phyloP scores from a whole-genome alignment of 2,797 vertebrate species.

The Sciurus carolinensis region DNA sequence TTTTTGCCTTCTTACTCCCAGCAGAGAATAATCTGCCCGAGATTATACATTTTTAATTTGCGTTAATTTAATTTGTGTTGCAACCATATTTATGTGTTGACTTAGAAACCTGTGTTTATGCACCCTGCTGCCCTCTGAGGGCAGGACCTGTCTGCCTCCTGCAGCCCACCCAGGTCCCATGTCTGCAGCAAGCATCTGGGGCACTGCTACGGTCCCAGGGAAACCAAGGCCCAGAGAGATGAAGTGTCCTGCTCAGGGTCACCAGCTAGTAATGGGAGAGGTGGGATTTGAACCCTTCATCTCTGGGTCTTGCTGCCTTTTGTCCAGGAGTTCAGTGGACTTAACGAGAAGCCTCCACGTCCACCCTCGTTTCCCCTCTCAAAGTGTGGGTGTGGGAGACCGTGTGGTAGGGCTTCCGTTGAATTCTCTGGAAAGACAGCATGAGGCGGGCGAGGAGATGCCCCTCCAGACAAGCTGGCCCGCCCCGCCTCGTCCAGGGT shows the following conservation, averaged over 20 bases:
- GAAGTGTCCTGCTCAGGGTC: not conserved
- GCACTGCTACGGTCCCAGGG: not conserved
- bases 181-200: not conserved
- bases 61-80: not conserved
- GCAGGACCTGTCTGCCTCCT: not conserved
- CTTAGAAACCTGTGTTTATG: not conserved
- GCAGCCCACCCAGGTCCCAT: not conserved
- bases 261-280: not conserved
- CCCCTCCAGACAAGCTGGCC: not conserved
- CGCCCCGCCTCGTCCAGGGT: not conserved
- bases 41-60: conserved; percentile 26
- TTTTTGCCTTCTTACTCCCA: not conserved
- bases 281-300: conserved; percentile 39
- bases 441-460: not conserved
- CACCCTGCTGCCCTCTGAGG: not conserved
- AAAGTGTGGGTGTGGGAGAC: not conserved
- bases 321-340: not conserved
- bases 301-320: not conserved
- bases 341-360: not conserved
- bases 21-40: not conserved
- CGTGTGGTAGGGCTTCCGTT: not conserved
- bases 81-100: not conserved
- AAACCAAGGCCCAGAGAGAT: not conserved
- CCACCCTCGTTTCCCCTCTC: not conserved
- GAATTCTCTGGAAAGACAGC: not conserved